Conservation (phyloP, 1,140 invertebrate genomes). For the Chelonus insularis region DNA sequence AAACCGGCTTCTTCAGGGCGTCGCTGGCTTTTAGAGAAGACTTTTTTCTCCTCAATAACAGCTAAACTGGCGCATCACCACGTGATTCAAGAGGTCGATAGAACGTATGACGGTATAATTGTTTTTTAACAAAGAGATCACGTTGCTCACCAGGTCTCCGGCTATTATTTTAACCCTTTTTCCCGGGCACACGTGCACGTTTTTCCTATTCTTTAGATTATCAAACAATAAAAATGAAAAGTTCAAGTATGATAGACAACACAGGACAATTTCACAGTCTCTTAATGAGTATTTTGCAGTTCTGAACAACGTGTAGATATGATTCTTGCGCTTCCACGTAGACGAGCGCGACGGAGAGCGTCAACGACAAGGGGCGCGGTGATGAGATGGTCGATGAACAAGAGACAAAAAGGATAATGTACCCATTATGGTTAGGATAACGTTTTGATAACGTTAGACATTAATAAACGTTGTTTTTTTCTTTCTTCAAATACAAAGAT, state of each 20-base stretch:
- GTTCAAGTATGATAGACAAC: background rate
- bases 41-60: background rate
- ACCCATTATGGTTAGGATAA: background rate
- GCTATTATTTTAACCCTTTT: background rate
- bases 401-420: background rate
- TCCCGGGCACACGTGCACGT: background rate
- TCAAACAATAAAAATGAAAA: background rate
- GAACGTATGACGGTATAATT: background rate
- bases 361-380: constrained; percentile 17
- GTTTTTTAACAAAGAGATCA: constrained; percentile 20
- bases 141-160: constrained; percentile 1
- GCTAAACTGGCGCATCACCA: constrained; percentile 39
- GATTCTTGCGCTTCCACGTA: constrained; percentile 32
- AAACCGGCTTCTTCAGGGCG: constrained; percentile 19
- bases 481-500: background rate
- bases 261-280: background rate
- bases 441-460: background rate
- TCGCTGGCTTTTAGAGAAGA: background rate
- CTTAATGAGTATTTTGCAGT: no score
- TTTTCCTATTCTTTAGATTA: background rate
- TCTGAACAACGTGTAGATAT: no score
- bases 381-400: constrained; percentile 9
- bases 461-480: background rate
- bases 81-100: constrained; percentile 35
- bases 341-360: constrained; percentile 11